Percentiles rank a stretch among this genome's conserved stretches.
Evolutionary conservation across 2,113 vertebrate species (phyloP).

Genomic region (Muntiacus muntjak): DNA sequence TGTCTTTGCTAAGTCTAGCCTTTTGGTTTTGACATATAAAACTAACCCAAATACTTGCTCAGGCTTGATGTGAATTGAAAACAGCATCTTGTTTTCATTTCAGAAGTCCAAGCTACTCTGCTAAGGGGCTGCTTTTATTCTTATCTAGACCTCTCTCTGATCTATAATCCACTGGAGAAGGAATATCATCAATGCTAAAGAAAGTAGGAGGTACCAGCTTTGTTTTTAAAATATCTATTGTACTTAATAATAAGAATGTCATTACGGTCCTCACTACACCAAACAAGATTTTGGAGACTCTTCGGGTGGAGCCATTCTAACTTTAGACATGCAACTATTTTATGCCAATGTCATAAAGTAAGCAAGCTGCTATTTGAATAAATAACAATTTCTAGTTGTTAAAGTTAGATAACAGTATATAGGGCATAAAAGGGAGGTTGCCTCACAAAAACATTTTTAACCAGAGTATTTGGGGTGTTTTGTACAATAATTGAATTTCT

Average conservation of each 20-base stretch:
- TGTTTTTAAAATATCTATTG: background rate
- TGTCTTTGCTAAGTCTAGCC: constrained; percentile 64
- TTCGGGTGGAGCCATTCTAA: fast-evolving
- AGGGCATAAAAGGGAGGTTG: background rate
- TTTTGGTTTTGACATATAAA: constrained; percentile 43
- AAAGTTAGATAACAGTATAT: background rate
- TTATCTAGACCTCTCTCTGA: background rate
- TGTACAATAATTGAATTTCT: background rate
- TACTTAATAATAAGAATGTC: background rate
- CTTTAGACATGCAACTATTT: background rate
- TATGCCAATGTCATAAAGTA: background rate
- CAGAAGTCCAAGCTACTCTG: background rate
- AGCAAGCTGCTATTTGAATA: background rate
- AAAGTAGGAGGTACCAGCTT: background rate
- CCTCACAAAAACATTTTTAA: background rate
- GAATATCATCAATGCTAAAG: background rate
- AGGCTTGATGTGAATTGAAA: background rate
- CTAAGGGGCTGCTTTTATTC: background rate
- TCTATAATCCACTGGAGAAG: background rate
- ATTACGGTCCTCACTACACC: background rate
- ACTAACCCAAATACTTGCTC: constrained; percentile 22
- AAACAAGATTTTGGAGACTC: background rate
- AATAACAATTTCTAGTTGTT: background rate
- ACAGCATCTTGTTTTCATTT: background rate
- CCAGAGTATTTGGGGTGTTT: background rate